Evolutionary conservation across 2,888 invertebrate genomes (phyloP).

Genomic region (Drosophila birchii): DNA sequence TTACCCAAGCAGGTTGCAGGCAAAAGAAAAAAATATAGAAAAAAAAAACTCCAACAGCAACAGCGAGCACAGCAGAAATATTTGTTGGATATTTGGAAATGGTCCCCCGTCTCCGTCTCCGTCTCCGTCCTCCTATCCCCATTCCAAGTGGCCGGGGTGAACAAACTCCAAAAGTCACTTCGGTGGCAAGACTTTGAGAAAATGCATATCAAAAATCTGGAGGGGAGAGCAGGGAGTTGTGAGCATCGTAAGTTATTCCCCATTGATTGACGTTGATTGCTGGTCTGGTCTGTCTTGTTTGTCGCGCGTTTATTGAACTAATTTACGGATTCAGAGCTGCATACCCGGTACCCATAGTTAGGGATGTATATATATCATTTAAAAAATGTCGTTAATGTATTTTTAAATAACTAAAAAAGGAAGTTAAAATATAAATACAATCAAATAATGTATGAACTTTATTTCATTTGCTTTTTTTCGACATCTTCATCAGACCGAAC

Average conservation of each 20-base stretch:
- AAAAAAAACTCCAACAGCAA: conserved; percentile 10
- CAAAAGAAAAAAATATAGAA: conserved; percentile 4
- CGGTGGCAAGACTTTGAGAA: conserved; percentile 40
- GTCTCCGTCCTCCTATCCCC: conserved; percentile 37
- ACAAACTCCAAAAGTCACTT: conserved; percentile 52
- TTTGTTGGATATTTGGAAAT: conserved; percentile 57
- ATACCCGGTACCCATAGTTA: neutral
- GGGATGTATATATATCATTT: neutral
- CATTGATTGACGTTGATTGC: conserved; percentile 61
- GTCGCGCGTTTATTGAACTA: conserved; percentile 50
- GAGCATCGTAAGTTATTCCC: conserved; percentile 48
- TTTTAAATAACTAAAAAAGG: neutral
- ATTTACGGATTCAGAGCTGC: conserved; percentile 26
- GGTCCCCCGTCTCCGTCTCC: conserved; percentile 17
- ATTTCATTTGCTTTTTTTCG: neutral
- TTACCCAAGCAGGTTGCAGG: conserved; percentile 75
- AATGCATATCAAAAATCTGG: conserved; percentile 31
- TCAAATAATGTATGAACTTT: neutral
- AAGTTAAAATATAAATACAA: neutral
- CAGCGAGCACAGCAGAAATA: conserved; percentile 31
- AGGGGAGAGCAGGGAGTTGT: neutral
- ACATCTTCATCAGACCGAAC: neutral
- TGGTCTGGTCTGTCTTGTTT: conserved; percentile 33
- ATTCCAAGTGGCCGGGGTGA: conserved; percentile 54
- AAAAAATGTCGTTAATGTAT: neutral